Base-by-base conservation (phyloP, 2,797 vertebrate genomes). In the Eulemur mongoz region DNA sequence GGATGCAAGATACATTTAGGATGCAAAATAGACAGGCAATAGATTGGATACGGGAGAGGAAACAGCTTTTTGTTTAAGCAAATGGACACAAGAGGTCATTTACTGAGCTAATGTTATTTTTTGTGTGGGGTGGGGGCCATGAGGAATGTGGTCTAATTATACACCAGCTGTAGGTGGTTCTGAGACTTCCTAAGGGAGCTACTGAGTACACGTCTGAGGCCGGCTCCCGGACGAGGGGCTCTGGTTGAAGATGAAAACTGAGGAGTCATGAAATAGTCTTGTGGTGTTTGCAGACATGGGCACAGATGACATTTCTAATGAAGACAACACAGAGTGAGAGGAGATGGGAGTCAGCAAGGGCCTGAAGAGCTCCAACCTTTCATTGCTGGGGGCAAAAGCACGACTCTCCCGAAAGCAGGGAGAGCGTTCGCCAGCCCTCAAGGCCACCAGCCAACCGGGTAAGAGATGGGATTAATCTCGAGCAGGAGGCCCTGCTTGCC, bases 371-470 rank as follows among this genome's bases (percentile, higher is more conserved):
- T 3, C 27, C 27, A 48, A 1, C 23, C 7, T 4, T 0, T 52
- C 48, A 23, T 1, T 17, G 11, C 22, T 45, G 67, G 8, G 40
- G 14, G 1, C 7, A 10, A 27, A 45, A 78, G 14, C 8, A 30
- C 11, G 22, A 6, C 4, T 11, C 40, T 52, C 1, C 25, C 1
- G 3, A 61, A 43, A 50, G 43, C n/a, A 40, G 40, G 40, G 40
- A 40, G 40, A 40, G 9, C 1, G 20, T 5, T 18, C 23, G 6
- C 67, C 14, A 48, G 30, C 5, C 23, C 17, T 20, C 2, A 7
- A 25, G 20, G 25, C 32, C 27, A 5, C 2, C 0, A 6, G 20
- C 27, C n/a, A 4, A 4, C 14, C 5, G n/a, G n/a, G 4, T 27
- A 38, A 3, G n/a, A 43, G 20, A 40, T 2, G n/a, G 14, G n/a